Evolutionary conservation across 2,113 vertebrate species (phyloP).

Genomic region (Sander lucioperca): DNA sequence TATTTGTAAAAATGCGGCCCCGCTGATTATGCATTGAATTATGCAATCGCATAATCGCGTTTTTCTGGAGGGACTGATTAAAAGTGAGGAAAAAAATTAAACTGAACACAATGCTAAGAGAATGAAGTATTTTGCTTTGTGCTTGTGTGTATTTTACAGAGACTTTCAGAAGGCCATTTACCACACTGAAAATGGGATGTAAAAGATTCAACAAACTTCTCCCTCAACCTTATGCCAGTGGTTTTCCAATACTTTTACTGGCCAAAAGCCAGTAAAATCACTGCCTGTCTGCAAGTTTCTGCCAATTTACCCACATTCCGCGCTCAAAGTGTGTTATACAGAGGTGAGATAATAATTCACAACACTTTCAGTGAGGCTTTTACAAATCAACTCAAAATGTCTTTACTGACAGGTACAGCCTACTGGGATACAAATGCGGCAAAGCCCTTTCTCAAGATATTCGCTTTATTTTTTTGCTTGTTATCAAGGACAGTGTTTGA

Average conservation of each 20-base stretch:
- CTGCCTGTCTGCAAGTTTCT: slow-evolving; percentile 34
- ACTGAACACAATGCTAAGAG: not conserved
- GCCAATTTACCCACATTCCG: slow-evolving; percentile 55
- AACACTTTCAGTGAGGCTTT: slow-evolving; percentile 41
- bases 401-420: slow-evolving; percentile 43
- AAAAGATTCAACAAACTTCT: slow-evolving; percentile 16
- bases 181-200: not conserved
- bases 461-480: slow-evolving; percentile 18
- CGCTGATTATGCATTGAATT: too few species aligned
- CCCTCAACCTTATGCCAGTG: not conserved
- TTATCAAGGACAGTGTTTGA: slow-evolving; percentile 50
- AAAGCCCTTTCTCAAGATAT: slow-evolving; percentile 32
- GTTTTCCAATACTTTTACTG: slow-evolving; percentile 26
- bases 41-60: too few species aligned
- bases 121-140: slow-evolving; percentile 1
- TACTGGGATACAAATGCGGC: slow-evolving; percentile 30
- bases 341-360: slow-evolving; percentile 51
- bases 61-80: too few species aligned
- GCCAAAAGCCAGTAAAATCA: slow-evolving; percentile 34
- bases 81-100: not conserved
- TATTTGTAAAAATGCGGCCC: too few species aligned
- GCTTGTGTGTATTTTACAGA: not conserved
- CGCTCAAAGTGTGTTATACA: slow-evolving; percentile 27
- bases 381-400: slow-evolving; percentile 55
- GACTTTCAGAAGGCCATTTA: not conserved